Conservation (phyloP, 2,888 invertebrate genomes). For the Mythimna vitellina region DNA sequence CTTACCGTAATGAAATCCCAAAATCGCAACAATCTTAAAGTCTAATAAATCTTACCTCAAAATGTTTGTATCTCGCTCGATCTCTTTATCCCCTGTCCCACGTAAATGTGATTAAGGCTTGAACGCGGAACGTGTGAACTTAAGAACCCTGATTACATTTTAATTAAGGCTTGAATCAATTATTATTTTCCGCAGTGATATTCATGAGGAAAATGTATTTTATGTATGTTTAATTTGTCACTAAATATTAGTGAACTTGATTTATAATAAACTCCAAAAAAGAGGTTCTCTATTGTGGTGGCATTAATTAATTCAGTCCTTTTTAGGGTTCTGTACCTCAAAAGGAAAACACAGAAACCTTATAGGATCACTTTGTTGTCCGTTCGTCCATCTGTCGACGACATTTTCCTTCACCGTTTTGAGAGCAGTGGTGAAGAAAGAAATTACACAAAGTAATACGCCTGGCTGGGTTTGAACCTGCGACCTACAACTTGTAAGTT, state of each 20-base stretch:
- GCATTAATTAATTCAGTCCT: no score
- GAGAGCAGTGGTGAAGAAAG: no score
- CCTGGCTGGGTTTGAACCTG: no score
- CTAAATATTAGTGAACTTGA: not conserved
- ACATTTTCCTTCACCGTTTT: no score
- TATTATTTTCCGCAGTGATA: not conserved
- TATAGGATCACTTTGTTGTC: no score
- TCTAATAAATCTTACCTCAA: slow-evolving; percentile 34
- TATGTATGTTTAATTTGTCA: not conserved
- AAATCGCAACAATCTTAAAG: not conserved
- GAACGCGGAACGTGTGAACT: slow-evolving; percentile 1
- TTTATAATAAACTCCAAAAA: no score
- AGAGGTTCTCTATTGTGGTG: no score
- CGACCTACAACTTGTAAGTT: no score
- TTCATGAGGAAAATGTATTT: not conserved
- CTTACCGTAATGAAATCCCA: not conserved
- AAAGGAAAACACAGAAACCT: no score
- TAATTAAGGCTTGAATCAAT: slow-evolving; percentile 26
- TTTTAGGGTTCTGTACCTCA: no score
- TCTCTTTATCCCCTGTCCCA: slow-evolving; percentile 1
- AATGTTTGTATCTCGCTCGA: not conserved
- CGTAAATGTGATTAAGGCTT: slow-evolving; percentile 17
- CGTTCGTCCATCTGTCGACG: no score
- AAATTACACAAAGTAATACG: no score
- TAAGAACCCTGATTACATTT: slow-evolving; percentile 37